phyloP scores from a whole-genome alignment of 1,140 invertebrate genomes.

The Saccostrea echinata region DNA sequence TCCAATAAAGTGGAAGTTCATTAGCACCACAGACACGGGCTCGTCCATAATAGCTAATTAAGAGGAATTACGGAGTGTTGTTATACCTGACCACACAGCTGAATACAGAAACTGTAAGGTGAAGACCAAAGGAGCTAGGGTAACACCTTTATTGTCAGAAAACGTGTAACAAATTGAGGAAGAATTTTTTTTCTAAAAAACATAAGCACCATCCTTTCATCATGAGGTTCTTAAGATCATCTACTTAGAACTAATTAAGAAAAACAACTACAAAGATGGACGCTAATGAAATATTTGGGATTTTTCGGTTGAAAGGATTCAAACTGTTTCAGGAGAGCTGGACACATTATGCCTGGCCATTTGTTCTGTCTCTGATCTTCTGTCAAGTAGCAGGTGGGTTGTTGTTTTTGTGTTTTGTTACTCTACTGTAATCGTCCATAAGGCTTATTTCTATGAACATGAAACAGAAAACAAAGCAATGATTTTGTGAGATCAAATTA shows the following conservation, averaged over 20 bases:
- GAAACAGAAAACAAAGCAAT: not conserved
- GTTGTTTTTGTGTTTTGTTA: not conserved
- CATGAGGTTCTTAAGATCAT: not conserved
- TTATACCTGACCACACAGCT: not conserved
- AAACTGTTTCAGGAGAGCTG: not conserved
- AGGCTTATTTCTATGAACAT: not conserved
- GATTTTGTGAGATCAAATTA: no score
- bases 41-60: not conserved
- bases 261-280: not conserved
- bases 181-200: no score
- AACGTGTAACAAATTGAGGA: no score
- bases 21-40: not conserved
- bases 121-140: not conserved
- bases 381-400: slow-evolving; percentile 3
- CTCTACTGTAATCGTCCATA: not conserved
- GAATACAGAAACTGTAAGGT: not conserved
- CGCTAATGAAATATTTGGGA: not conserved
- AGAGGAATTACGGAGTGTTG: not conserved
- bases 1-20: not conserved
- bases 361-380: not conserved
- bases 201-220: not conserved
- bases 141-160: not conserved
- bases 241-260: not conserved
- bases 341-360: not conserved
- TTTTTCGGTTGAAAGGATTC: not conserved